These are phyloP conservation scores for Hypanus sabinus DNA, from an alignment of 2,113 vertebrate species.

Conservation along the genomic window DNA sequence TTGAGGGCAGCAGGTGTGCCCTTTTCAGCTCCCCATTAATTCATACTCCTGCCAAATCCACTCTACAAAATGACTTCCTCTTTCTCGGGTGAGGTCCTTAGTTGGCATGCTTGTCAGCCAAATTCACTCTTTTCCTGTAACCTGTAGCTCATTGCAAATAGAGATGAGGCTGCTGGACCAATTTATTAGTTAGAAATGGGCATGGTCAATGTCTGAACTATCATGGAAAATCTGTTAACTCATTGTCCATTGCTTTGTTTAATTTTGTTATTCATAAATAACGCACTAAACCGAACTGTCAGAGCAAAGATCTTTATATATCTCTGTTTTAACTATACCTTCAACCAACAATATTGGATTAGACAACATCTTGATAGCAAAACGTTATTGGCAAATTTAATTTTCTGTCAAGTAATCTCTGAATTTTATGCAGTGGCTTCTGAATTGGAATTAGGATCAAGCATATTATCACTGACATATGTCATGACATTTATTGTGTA, in stretches of 20 bases:
- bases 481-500: too few species aligned
- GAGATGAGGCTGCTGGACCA: neutral
- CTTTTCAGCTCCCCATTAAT: neutral
- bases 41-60: neutral
- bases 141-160: neutral
- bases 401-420: neutral
- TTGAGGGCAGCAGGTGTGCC: neutral
- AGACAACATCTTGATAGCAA: neutral
- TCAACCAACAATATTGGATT: neutral
- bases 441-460: too few species aligned
- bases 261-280: neutral
- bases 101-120: neutral
- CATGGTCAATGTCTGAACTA: neutral
- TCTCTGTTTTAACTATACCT: neutral
- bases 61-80: neutral
- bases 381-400: neutral
- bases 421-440: neutral
- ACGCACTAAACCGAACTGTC: neutral
- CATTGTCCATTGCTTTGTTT: neutral
- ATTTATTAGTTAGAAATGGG: neutral
- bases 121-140: neutral
- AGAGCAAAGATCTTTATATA: neutral
- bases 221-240: neutral
- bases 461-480: too few species aligned
- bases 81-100: neutral